Evolutionary conservation across 2,888 invertebrate species (phyloP).

Genomic region (Ectropis crepuscularia): DNA sequence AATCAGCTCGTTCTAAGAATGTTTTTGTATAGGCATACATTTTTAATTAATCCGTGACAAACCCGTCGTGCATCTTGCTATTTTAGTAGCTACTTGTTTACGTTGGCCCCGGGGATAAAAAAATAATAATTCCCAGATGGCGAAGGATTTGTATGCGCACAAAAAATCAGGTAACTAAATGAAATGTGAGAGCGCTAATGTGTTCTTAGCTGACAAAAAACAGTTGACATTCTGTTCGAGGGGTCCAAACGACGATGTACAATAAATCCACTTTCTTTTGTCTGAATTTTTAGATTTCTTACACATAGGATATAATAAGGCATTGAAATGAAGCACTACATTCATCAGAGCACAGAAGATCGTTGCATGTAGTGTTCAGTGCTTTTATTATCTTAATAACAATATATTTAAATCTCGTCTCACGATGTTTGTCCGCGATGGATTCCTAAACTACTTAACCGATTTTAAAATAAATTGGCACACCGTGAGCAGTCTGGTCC

Average conservation of each 20-base stretch:
- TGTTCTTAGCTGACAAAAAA: constrained; percentile 41
- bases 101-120: constrained; percentile 29
- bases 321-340: no score
- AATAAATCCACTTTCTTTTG: constrained; percentile 24
- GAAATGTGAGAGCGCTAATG: constrained; percentile 56
- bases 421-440: no score
- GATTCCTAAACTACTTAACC: no score
- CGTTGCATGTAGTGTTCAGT: no score
- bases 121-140: constrained; percentile 52
- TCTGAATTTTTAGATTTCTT: neutral
- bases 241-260: constrained; percentile 33
- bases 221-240: constrained; percentile 44
- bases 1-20: constrained; percentile 42
- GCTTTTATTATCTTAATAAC: no score
- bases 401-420: no score
- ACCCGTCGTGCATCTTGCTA: constrained; percentile 26
- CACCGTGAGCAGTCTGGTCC: no score
- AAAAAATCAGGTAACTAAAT: constrained; percentile 67
- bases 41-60: constrained; percentile 47
- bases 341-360: no score
- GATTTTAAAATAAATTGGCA: no score
- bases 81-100: constrained; percentile 24
- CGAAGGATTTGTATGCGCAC: constrained; percentile 41
- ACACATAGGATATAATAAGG: no score
- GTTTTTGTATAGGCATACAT: constrained; percentile 42